Evolutionary conservation across 2,113 vertebrate species (phyloP), one percentile per base, ranked within the genome.

Genomic region (Hemichromis elongatus): DNA sequence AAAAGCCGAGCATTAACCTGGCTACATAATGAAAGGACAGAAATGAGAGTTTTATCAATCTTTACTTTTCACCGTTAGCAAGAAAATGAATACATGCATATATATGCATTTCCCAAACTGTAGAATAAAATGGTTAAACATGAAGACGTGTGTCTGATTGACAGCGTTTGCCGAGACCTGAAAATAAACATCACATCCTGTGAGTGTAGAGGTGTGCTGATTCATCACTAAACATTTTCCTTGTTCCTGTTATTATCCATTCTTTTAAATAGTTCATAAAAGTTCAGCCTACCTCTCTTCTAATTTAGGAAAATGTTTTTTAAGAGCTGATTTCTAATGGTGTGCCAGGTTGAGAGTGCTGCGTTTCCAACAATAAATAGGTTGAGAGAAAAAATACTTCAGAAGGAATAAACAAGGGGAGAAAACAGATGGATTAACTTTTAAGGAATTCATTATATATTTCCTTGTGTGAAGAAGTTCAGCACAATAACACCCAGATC

Each of bases 261-360:
- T 70, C 2, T 83, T 89, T 88, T 54, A 30, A 75, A 53, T 11
- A 57, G 73, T 79, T 81, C 52, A 26, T 24, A 14, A 79, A 77
- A 52, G 77, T 89, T 92, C 70, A 88, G 82, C 84, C 80, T 82
- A n/a, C 52, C 40, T 84, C 54, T 52, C 30, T 19, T 88, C 79
- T 88, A 89, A 88, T 92, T 89, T 82, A 30, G 84, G 83, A 86
- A 86, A 90, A 70, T 7, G 53, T 86, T 90, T 85, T 61, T 88
- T 82, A 78, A 80, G 61, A 85, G 66, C 68, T 77, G 77, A 4
- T 9, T 57, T 79, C 52, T 83, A 66, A 66, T 59, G 10, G 55
- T 4, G 26, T 2, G 57, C 77, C 87, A 88, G 47, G 26, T 61
- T 3, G 10, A 70, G 40, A 82, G 77, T 11, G 33, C 54, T 75